These are phyloP conservation scores for Botrylloides violaceus DNA, from an alignment of 23 tunicate species.

Conservation along the genomic window DNA sequence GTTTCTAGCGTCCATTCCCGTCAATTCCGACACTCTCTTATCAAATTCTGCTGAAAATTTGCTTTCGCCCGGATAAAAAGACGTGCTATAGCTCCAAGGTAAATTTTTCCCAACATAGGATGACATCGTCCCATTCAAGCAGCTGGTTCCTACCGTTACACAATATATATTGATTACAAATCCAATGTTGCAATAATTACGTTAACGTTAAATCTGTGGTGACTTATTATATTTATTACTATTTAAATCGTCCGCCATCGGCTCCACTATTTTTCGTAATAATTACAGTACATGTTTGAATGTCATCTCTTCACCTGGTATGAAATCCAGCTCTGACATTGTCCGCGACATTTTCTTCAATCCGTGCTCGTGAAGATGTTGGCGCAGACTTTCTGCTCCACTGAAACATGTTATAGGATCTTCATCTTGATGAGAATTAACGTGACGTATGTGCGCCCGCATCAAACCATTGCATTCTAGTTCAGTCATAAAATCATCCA, in stretches of 20 bases:
- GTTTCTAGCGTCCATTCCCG: slow-evolving; percentile 48
- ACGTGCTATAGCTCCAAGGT: slow-evolving; percentile 80
- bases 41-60: slow-evolving; percentile 41
- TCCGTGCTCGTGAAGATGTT: slow-evolving; percentile 30
- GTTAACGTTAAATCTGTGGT: too few species aligned
- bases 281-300: too few species aligned
- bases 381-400: slow-evolving; percentile 33
- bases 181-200: too few species aligned
- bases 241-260: too few species aligned
- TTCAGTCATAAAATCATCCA: slow-evolving; percentile 56
- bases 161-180: too few species aligned
- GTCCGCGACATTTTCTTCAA: slow-evolving; percentile 9
- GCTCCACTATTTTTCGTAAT: too few species aligned
- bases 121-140: slow-evolving; percentile 68
- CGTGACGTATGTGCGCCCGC: slow-evolving; percentile 51
- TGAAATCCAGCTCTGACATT: slow-evolving; percentile 15
- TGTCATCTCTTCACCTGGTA: slow-evolving; percentile 4
- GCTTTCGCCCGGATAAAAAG: slow-evolving; percentile 86
- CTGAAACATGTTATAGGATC: slow-evolving; percentile 67
- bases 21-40: slow-evolving; percentile 18
- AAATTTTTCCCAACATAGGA: slow-evolving; percentile 37
- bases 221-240: too few species aligned
- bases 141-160: slow-evolving; percentile 54
- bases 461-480: slow-evolving; percentile 63
- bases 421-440: slow-evolving; percentile 19